Evolutionary conservation across 1,140 invertebrate genomes (phyloP), one percentile per base, ranked within the genome.

Genomic region (Pygmarrhopalites habei): DNA sequence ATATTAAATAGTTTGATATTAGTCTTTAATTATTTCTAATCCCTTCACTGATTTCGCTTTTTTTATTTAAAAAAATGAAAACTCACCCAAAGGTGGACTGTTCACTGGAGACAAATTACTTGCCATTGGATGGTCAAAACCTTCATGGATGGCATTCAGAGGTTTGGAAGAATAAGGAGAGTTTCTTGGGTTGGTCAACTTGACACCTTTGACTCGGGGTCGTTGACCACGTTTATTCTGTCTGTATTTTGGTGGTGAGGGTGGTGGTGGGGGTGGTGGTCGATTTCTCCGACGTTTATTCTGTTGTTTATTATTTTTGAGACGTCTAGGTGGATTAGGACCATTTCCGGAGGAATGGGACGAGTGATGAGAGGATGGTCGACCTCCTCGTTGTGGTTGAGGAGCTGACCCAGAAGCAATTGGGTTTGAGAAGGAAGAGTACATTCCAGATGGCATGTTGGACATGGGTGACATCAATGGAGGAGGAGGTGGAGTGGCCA

Each of bases 401-500:
- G 2, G 19, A 17, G 28, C 14, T 19, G 32, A 19, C n/a, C n/a
- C n/a, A 23, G 52, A 39, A 47, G 41, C 49, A 1, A 47, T 23
- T 14, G 55, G 43, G 10, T 52, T 26, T 17, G 15, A 51, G 28
- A 25, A 57, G 28, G 35, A 35, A 3, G 60, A 30, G 25, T 52
- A 60, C 15, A 56, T 55, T 17, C 62, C 47, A 0, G 60, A 60
- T 0, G 60, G 61, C 21, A 64, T 53, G 30, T 58, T 35, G 2
- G 53, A 46, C 66, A 71, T 71, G 2, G 66, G 66, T 30, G 64
- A 63, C 69, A 70, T 70, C 10, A 70, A 44, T 17, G 69, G 69
- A 1, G 69, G 52, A 29, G 69, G 69, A 17, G 69, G 69, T 28
- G 69, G 69, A 14, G 69, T 71, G 7, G 66, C 69, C 69, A 66